Evolutionary conservation across 2,113 vertebrate genomes (phyloP), one percentile per base, ranked within the genome.

Genomic region (Myxocyprinus asiaticus): DNA sequence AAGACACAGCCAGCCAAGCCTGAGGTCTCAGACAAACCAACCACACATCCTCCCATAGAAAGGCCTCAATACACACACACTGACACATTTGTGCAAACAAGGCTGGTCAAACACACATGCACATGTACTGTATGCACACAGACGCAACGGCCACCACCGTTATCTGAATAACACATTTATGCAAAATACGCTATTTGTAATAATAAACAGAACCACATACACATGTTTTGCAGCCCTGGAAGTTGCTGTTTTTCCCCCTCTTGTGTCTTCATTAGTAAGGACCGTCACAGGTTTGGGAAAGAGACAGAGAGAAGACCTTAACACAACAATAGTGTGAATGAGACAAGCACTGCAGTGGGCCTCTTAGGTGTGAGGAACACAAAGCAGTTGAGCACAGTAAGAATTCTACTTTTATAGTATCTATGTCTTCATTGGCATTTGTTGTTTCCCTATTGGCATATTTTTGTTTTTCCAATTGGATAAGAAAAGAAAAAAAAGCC

Each of bases 51-150:
- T 78, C 78, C 61, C 64, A 72, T 78, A 75, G 81, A 83, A 83
- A 82, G 53, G 82, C 85, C 75, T 78, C 76, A 43, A 48, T 85
- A 81, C 81, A 79, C 85, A 82, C 82, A 45, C 70, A 73, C 15
- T 22, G 58, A 51, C 59, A 81, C 61, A 58, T 76, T 67, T 74
- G 7, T 67, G 33, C 48, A 68, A 65, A 61, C 71, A 75, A 56
- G 64, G 42, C 48, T 51, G 64, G 61, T 78, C 22, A 70, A 55
- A 81, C 61, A 81, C 6, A 64, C n/a, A 70, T 62, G 33, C 44
- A 70, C 53, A 43, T 67, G 55, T 50, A 33, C 22, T 33, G 22
- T 33, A 82, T 59, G 22, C 47, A 63, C 42, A 65, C 74, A 81
- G 45, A 65, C 53, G 7, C 5, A 4, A 9, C 10, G 9, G 50